phyloP scores from a whole-genome alignment of 2,888 invertebrate species.

The Tetragonula carbonaria region DNA sequence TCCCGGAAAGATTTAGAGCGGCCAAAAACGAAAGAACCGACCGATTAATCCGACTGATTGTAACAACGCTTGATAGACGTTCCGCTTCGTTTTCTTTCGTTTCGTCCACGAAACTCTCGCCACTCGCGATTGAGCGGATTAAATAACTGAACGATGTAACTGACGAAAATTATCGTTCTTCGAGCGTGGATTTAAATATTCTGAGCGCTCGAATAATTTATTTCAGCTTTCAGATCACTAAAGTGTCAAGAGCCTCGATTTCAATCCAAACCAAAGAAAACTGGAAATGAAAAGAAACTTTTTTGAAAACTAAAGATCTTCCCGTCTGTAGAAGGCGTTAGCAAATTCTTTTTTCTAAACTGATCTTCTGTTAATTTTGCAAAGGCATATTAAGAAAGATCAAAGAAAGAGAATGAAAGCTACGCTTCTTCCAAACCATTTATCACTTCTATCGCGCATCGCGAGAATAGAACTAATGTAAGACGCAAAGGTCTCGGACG shows the following conservation, averaged over 20 bases:
- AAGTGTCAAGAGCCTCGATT: background rate
- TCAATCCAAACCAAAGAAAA: too few relatives aligned
- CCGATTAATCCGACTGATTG: constrained; percentile 25
- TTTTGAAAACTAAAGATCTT: too few relatives aligned
- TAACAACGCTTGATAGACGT: background rate
- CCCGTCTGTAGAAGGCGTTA: too few relatives aligned
- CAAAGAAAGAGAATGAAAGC: too few relatives aligned
- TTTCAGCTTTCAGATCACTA: background rate
- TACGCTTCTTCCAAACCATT: too few relatives aligned
- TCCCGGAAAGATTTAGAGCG: constrained; percentile 49
- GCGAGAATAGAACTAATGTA: background rate
- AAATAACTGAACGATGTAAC: background rate
- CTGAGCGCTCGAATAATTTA: background rate
- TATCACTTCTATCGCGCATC: too few relatives aligned
- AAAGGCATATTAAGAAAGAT: too few relatives aligned
- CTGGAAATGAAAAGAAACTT: too few relatives aligned
- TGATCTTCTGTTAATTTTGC: too few relatives aligned
- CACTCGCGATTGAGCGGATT: background rate
- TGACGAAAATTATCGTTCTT: background rate
- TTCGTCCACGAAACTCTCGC: background rate
- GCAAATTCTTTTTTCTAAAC: too few relatives aligned
- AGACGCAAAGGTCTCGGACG: constrained; percentile 7
- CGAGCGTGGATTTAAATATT: background rate
- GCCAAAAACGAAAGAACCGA: constrained; percentile 26
- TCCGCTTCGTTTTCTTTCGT: constrained; percentile 6